Conservation (phyloP, 2,113 vertebrate species). For the Athene noctua region DNA sequence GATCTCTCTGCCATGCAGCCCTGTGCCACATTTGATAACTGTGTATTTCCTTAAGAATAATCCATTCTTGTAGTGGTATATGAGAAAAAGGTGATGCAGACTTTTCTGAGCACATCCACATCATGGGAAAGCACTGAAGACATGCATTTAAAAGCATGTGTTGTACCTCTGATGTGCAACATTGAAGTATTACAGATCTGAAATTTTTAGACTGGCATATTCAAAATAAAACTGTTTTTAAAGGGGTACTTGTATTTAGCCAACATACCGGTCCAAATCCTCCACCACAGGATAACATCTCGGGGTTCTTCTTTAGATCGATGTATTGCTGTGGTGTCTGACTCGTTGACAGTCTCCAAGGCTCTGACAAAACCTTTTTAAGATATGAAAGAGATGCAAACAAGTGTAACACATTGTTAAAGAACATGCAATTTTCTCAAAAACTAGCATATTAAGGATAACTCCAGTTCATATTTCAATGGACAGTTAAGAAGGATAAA, state of each 20-base stretch:
- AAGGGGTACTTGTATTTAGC: background rate
- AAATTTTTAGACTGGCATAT: background rate
- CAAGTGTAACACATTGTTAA: background rate
- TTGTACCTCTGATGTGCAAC: background rate
- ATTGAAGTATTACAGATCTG: background rate
- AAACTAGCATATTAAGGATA: background rate
- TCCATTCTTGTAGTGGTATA: background rate
- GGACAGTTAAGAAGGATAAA: background rate
- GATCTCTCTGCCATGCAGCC: background rate
- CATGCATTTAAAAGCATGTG: background rate
- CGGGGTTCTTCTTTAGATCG: constrained; percentile 83
- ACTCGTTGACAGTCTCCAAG: constrained; percentile 95
- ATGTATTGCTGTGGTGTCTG: constrained; percentile 93
- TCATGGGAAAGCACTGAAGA: background rate
- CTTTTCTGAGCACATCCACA: background rate
- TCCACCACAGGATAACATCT: constrained; percentile 86
- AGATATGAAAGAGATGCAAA: background rate
- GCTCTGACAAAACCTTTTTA: constrained; percentile 89
- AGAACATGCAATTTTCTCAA: background rate
- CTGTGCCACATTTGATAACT: background rate
- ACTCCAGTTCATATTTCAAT: background rate
- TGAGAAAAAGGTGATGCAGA: background rate
- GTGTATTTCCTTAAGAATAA: background rate
- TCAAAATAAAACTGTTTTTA: background rate
- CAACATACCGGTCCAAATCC: constrained; percentile 93